phyloP scores from a whole-genome alignment of 2,797 vertebrate genomes.

The Micropoecilia bifurca region DNA sequence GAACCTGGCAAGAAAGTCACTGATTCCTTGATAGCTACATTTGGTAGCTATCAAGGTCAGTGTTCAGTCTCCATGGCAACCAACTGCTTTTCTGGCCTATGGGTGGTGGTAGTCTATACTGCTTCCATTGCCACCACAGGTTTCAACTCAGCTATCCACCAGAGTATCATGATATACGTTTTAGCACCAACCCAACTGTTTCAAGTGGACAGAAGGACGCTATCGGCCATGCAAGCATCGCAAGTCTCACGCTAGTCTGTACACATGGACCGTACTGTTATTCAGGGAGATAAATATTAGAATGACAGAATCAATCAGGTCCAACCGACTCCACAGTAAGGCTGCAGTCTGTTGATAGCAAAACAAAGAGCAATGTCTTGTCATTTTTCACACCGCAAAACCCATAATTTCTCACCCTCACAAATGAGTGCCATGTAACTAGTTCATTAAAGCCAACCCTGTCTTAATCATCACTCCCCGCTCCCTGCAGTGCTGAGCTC shows the following conservation, averaged over 20 bases:
- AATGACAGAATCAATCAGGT: not conserved
- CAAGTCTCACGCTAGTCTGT: not conserved
- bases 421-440: slow-evolving; percentile 13
- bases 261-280: not conserved
- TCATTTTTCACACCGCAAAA: slow-evolving; percentile 2
- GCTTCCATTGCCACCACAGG: not conserved
- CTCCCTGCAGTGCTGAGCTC: slow-evolving; percentile 14
- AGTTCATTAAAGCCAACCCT: slow-evolving; percentile 28
- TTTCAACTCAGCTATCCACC: not conserved
- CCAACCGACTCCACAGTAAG: not conserved
- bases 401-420: slow-evolving; percentile 17
- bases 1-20: not conserved
- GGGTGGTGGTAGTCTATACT: not conserved
- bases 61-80: not conserved
- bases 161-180: not conserved
- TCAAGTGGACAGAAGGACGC: not conserved
- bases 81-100: not conserved
- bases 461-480: slow-evolving; percentile 13
- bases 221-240: not conserved
- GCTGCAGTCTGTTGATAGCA: not conserved
- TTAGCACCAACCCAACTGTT: not conserved
- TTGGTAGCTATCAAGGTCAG: not conserved
- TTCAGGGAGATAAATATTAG: not conserved
- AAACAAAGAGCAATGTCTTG: slow-evolving; percentile 6
- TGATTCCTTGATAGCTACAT: not conserved